Evolutionary conservation across 2,888 invertebrate species (phyloP), one percentile per base, ranked within the genome.

Genomic region (Pycnomerus fuliginosus): DNA sequence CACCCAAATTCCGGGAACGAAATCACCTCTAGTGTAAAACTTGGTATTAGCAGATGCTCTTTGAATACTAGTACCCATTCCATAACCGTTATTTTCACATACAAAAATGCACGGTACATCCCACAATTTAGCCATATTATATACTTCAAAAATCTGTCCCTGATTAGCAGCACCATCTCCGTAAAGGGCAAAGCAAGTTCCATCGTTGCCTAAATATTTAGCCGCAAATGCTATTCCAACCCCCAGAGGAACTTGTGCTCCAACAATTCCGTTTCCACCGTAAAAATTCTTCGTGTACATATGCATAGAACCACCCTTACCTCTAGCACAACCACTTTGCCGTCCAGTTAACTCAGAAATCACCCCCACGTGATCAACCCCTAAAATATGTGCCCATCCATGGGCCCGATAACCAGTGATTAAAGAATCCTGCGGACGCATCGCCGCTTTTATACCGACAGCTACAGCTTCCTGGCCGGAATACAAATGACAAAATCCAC

Each of bases 291-390:
- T 77, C 0, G 80, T 75, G 63, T 97, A 97, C 88, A 98, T 89
- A 73, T 99, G 99, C 99, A 99, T 99, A 30, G 97, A 98, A 40
- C 99, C 99, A 29, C 99, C 99, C 74, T 99, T 99, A 38, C 99
- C 99, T 39, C 89, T 80, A 0, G 94, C 89, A 74, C 89, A 90
- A 5, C 99, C 99, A 28, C 82, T 79, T 58, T 83, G 76, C 30
- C 87, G 79, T 1, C 98, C 97, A 0, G 95, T 93, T 30, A 99
- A 77, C 74, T 99, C 99, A 3, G 89, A 77, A 20, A 99, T 73
- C 0, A 99, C 91, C 0, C 88, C 87, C 0, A 80, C 48, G 0
- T 86, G 76, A 0, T 84, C 70, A 1, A 90, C 83, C 1, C 98
- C 98, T 86, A 97, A 90, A 2, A 95, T 74, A 67, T 93, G 85